phyloP scores from a whole-genome alignment of 2,797 vertebrate species.

The Anas bernieri region DNA sequence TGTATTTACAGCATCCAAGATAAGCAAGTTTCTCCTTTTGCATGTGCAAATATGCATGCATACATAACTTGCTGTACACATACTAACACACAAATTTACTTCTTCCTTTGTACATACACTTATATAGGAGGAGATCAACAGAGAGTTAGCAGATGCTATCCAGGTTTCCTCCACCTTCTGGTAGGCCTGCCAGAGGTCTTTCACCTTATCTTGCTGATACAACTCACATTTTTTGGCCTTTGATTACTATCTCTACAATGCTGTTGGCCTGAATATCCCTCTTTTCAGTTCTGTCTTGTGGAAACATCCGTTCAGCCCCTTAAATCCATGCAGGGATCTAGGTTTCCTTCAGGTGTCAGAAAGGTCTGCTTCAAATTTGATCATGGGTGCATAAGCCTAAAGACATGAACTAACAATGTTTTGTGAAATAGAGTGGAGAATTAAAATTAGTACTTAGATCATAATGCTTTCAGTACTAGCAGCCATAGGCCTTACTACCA shows the following conservation, averaged over 20 bases:
- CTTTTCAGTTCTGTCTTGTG: neutral
- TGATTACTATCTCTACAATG: neutral
- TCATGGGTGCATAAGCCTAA: neutral
- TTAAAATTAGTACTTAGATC: slow-evolving; percentile 23
- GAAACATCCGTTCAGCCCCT: slow-evolving; percentile 7
- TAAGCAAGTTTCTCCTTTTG: neutral
- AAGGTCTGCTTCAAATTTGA: slow-evolving; percentile 11
- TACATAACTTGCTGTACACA: neutral
- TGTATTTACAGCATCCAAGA: neutral
- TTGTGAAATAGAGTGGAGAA: neutral
- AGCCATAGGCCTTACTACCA: slow-evolving; percentile 4
- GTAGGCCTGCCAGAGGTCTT: neutral
- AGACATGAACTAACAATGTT: slow-evolving; percentile 14
- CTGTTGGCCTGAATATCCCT: neutral
- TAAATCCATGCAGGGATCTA: neutral
- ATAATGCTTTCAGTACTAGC: slow-evolving; percentile 33
- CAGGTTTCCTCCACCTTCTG: neutral
- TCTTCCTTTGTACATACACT: neutral
- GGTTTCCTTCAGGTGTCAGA: slow-evolving; percentile 28
- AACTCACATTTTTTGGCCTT: neutral
- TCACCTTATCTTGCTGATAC: neutral
- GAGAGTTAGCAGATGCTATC: neutral
- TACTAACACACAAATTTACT: neutral
- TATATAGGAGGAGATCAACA: neutral
- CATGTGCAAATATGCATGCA: neutral